A percentile compares a stretch with the other conserved stretches of the same genome.
phyloP scores from a whole-genome alignment of 2,888 invertebrate genomes.

The Pyrrhosoma nymphula region DNA sequence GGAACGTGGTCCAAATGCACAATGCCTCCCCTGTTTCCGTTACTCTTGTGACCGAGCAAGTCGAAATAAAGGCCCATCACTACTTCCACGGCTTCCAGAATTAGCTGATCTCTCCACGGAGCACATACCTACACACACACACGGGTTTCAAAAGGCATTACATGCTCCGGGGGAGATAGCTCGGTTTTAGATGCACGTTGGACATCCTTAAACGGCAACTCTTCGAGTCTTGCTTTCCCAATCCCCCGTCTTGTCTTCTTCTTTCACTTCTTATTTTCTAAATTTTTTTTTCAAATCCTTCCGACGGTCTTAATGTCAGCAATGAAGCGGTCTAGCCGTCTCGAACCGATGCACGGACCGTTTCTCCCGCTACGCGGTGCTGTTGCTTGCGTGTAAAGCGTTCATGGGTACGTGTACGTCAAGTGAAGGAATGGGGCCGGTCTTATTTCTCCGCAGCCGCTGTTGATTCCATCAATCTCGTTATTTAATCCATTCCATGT shows the following conservation, averaged over 20 bases:
- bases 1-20: conserved; percentile 37
- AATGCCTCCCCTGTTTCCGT: conserved; percentile 29
- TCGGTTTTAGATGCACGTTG: not conserved
- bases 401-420: not conserved
- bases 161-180: not conserved
- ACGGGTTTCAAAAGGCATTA: not conserved
- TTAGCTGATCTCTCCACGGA: not conserved
- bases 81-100: not conserved
- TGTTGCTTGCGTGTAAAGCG: not conserved
- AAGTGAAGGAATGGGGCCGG: not conserved
- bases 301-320: not conserved
- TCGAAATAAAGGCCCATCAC: conserved; percentile 17
- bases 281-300: not conserved
- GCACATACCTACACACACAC: not conserved
- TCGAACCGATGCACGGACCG: not conserved
- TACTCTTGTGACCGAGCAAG: not conserved
- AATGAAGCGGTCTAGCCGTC: not conserved
- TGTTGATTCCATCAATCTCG: too few relatives aligned
- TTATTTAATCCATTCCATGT: too few relatives aligned
- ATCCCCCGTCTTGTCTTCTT: not conserved
- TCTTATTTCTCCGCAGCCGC: not conserved
- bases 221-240: not conserved
- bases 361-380: not conserved
- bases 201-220: not conserved
- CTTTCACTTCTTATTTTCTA: not conserved